These are phyloP conservation scores for Borostomias antarcticus DNA, from an alignment of 2,797 vertebrate genomes.

Conservation along the genomic window DNA sequence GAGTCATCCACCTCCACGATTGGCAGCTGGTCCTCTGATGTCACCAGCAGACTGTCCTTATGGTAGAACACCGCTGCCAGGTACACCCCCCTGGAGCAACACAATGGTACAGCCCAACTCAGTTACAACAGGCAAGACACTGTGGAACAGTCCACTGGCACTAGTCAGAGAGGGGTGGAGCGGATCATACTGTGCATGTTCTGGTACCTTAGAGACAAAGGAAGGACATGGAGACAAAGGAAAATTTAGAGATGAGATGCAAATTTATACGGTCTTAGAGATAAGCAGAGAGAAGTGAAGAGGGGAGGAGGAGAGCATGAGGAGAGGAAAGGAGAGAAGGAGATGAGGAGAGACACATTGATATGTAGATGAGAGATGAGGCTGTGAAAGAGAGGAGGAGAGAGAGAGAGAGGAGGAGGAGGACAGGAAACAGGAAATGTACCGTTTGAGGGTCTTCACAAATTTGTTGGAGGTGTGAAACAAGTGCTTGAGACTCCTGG, in stretches of 20 bases:
- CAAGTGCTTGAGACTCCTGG: conserved; percentile 93
- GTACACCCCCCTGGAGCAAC: conserved; percentile 86
- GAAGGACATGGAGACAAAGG: too few species aligned
- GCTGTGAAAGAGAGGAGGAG: neutral
- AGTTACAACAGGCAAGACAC: conserved; percentile 25
- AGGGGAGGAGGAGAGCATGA: neutral
- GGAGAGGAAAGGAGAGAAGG: neutral
- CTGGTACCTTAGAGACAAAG: too few species aligned
- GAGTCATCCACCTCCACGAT: conserved; percentile 98
- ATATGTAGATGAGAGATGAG: too few species aligned
- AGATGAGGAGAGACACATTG: neutral
- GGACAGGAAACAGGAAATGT: too few species aligned
- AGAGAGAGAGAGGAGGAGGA: neutral
- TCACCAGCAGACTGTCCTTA: conserved; percentile 93
- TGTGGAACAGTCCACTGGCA: neutral
- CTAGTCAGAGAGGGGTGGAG: neutral
- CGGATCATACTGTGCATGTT: too few species aligned
- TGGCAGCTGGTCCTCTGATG: conserved; percentile 96
- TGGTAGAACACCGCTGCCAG: conserved; percentile 94
- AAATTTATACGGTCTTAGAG: neutral
- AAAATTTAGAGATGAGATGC: too few species aligned
- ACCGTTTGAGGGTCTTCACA: conserved; percentile 97
- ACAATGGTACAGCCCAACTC: conserved; percentile 22
- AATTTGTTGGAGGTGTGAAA: conserved; percentile 98
- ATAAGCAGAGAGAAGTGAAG: too few species aligned